Percentiles rank a stretch among this genome's conserved stretches.
These are phyloP conservation scores for Scolanthus callimorphus DNA, from an alignment of 92 coral and sea anemone genomes.

Conservation along the genomic window DNA sequence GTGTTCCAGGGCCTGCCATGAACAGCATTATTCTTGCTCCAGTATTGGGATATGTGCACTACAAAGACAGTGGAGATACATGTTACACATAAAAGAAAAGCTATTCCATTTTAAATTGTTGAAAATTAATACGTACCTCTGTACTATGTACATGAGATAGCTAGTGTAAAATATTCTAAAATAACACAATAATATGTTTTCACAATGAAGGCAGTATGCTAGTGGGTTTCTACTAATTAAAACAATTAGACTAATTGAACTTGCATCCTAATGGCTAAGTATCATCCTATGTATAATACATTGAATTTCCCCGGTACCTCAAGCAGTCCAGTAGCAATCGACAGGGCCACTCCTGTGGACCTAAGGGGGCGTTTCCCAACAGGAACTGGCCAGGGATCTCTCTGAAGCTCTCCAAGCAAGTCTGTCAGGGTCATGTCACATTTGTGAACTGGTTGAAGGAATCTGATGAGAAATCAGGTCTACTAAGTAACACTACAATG, in stretches of 20 bases:
- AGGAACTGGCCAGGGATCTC: constrained; percentile 97
- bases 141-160: too few species aligned
- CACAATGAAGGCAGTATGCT: too few species aligned
- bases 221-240: too few species aligned
- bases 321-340: constrained; percentile 94
- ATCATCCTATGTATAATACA: neutral
- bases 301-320: constrained; percentile 46
- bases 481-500: neutral
- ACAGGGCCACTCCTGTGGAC: constrained; percentile 94
- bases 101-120: too few species aligned
- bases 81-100: too few species aligned
- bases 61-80: neutral
- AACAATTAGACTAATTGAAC: too few species aligned
- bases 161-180: too few species aligned
- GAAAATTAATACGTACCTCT: too few species aligned
- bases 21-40: constrained; percentile 97
- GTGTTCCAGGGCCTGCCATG: constrained; percentile 98
- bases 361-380: constrained; percentile 93
- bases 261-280: too few species aligned
- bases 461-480: constrained; percentile 37
- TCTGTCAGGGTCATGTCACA: constrained; percentile 99
- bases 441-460: constrained; percentile 97
- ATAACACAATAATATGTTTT: too few species aligned
- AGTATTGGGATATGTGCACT: constrained; percentile 99
- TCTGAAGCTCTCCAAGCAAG: constrained; percentile 91